phyloP scores from a whole-genome alignment of 2,113 vertebrate genomes.

The Ictalurus punctatus region DNA sequence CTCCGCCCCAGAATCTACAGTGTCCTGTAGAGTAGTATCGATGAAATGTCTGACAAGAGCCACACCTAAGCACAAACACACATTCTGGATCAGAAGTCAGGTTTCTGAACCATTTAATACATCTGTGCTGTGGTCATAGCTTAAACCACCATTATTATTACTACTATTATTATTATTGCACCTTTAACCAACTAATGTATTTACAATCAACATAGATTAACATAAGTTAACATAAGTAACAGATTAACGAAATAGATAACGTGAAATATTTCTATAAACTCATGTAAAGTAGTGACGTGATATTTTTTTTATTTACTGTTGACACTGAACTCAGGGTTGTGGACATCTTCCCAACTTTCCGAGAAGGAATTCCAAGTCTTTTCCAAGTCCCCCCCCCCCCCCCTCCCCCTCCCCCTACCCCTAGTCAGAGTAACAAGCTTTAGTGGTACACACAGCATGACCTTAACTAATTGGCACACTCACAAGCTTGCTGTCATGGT shows the following conservation, averaged over 20 bases:
- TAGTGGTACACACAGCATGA: not conserved
- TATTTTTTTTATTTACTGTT: not conserved
- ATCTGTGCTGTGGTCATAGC: too few relatives aligned
- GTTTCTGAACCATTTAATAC: not conserved
- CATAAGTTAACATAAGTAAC: too few relatives aligned
- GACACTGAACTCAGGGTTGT: not conserved
- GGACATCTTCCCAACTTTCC: not conserved
- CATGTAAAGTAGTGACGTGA: not conserved
- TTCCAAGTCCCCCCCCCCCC: too few relatives aligned
- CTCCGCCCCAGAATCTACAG: not conserved
- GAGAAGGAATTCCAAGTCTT: not conserved
- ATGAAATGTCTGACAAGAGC: not conserved
- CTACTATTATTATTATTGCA: not conserved
- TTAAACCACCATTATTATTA: not conserved
- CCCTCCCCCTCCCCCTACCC: not conserved
- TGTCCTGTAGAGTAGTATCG: not conserved
- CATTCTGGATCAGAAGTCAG: not conserved
- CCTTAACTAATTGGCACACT: not conserved
- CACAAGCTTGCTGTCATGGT: not conserved
- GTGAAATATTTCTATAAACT: not conserved
- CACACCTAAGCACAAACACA: not conserved
- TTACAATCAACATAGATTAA: too few relatives aligned
- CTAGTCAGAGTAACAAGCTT: not conserved
- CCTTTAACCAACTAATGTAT: not conserved
- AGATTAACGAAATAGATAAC: too few relatives aligned